Evolutionary conservation across 1,140 invertebrate genomes (phyloP).

Genomic region (Parapsyche elsis): DNA sequence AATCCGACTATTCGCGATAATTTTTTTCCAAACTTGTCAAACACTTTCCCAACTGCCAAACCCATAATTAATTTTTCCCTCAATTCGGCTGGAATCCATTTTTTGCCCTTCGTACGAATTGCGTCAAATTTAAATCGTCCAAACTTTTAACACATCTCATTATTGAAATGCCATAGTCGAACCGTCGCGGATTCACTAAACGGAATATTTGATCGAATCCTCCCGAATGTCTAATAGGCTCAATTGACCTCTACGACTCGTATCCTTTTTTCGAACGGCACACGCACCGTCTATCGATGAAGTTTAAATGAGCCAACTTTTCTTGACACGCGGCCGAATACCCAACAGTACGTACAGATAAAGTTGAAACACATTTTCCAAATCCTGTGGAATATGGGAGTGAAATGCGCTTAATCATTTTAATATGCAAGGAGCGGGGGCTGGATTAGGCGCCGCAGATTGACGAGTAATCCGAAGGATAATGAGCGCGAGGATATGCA

Average conservation of each 20-base stretch:
- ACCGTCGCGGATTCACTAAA: background rate
- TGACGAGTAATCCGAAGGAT: constrained; percentile 1
- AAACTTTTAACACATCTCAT: too few species aligned
- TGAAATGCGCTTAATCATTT: constrained; percentile 30
- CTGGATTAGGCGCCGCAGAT: background rate
- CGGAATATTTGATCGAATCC: background rate
- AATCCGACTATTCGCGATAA: too few species aligned
- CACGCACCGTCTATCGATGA: background rate
- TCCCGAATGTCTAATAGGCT: constrained; percentile 7
- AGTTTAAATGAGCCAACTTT: constrained; percentile 26
- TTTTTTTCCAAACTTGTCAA: too few species aligned
- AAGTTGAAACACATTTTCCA: background rate
- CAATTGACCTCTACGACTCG: background rate
- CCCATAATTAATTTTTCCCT: too few species aligned
- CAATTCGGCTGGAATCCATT: too few species aligned
- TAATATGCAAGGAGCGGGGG: background rate
- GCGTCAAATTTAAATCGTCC: too few species aligned
- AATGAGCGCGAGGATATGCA: background rate
- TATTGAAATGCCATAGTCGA: too few species aligned
- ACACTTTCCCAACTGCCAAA: too few species aligned
- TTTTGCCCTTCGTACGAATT: too few species aligned
- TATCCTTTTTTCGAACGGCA: background rate
- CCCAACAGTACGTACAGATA: background rate
- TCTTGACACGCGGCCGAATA: background rate
- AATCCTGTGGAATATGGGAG: background rate